These are phyloP conservation scores for Gymnoscopelus microlampas DNA, from an alignment of 2,797 vertebrate genomes.

Conservation along the genomic window DNA sequence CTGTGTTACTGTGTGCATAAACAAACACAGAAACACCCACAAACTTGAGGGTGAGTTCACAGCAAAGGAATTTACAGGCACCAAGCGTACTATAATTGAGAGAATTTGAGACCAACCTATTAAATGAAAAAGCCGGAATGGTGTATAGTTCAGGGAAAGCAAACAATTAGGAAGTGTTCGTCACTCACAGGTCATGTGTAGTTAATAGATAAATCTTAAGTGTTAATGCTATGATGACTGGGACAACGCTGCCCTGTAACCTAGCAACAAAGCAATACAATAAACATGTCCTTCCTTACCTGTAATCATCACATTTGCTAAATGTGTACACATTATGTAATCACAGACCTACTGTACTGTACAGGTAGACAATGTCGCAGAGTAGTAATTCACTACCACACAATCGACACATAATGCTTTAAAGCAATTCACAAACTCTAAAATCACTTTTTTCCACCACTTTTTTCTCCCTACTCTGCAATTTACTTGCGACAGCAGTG, in stretches of 20 bases:
- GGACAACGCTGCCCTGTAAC: conserved; percentile 54
- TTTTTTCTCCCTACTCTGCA: no score
- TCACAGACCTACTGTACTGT: conserved; percentile 31
- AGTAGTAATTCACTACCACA: conserved; percentile 15
- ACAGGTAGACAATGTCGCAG: conserved; percentile 40
- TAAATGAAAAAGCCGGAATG: conserved; percentile 13
- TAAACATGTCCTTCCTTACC: conserved; percentile 23
- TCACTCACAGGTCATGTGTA: background rate
- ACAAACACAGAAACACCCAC: background rate
- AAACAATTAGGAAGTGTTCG: conserved; percentile 33
- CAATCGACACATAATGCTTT: conserved; percentile 30
- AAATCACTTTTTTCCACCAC: conserved; percentile 5
- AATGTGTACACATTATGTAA: conserved; percentile 31
- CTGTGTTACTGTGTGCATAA: background rate
- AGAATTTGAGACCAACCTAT: conserved; percentile 11
- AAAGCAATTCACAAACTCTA: background rate
- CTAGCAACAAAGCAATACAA: conserved; percentile 72
- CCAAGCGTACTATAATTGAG: conserved; percentile 11
- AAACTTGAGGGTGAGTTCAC: background rate
- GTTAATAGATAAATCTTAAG: conserved; percentile 44
- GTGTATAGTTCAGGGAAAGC: conserved; percentile 36
- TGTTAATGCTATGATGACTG: conserved; percentile 50
- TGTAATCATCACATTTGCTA: conserved; percentile 29
- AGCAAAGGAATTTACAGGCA: background rate
- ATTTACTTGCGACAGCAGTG: background rate